Base-by-base conservation (phyloP, 53 echinoderm and acorn worm species). In the Actinopyga echinites region DNA sequence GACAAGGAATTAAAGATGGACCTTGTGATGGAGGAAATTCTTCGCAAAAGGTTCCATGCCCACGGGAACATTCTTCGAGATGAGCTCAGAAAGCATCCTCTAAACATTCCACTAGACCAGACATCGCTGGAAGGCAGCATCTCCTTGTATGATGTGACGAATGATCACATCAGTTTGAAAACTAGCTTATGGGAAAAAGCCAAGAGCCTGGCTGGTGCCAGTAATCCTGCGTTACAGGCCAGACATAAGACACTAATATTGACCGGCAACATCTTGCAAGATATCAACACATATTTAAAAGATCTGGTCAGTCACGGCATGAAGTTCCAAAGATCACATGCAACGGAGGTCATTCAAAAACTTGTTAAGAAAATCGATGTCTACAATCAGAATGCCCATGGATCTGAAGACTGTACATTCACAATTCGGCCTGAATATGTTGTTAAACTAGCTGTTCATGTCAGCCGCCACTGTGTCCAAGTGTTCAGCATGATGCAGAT, bases 391-490 rank as follows among this genome's bases (percentile, higher is more conserved):
- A 81, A 81, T 61, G 60, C 60, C 31, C 17, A 35, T 26, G 5
- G 35, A 25, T 57, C 33, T 19, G 42, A 31, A 5, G 64, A 85
- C 0, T 77, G 36, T 62, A 77, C 52, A 1, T 85, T 85, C 42
- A 58, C 77, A 21, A 75, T 85, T 58, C 37, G 30, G 24, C 85
- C 85, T 75, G 28, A 33, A 34, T 77, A 75, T 60, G 22, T n/a
- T 11, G 77, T 85, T 32, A 85, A 75, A 75, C 37, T 85, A 37
- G 85, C 77, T 19, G 69, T 84, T 52, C 73, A 84, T 55, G 84
- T 84, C 28, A 59, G 75, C 43, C 85, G 85, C 10, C 45, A 75
- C 43, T n/a, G n/a, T n/a, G n/a, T n/a, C n/a, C n/a, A n/a, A n/a
- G n/a, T n/a, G n/a, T n/a, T n/a, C n/a, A n/a, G n/a, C n/a, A n/a